Base-by-base conservation (phyloP, 2,888 invertebrate species). In the Mantis religiosa region DNA sequence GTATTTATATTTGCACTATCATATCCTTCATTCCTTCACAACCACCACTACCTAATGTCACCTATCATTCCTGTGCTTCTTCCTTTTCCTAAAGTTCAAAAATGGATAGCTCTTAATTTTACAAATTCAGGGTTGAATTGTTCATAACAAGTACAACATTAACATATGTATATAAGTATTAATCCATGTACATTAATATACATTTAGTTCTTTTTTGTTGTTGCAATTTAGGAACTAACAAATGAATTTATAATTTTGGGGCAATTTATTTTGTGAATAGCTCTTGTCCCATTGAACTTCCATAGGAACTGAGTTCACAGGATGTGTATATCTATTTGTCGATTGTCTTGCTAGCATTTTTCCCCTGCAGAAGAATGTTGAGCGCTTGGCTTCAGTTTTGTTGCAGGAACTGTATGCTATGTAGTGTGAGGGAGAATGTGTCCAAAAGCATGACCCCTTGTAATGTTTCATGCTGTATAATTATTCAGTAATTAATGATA, bases 341-440 rank as follows among this genome's bases (percentile, higher is more conserved):
- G 34, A 82, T 34, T 87, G 87, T 87, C 87, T 82, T 87, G 87
- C 87, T 87, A 87, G 87, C 82, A 87, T 87, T 34, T 81, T 86
- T 12, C 87, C 87, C 87, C 87, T 87, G 87, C 87, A 87, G 87
- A 82, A 87, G 87, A 87, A 87, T 87, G 87, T 82, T 87, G 87
- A 87, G 82, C 82, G 87, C 87, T 87, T 87, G 87, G 87, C 87
- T 87, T 87, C 87, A 82, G 82, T 87, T 71, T 87, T 87, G 87
- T 87, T 82, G 87, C 87, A 87, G 87, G 87, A 87, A 87, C 54
- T 71, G 54, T 71, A 71, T 87, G 82, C 82, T 87, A 82, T 87
- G 87, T 87, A 87, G 82, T 34, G 87, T 87, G 87, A 87, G 87
- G 87, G 87, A 87, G 87, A 87, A 87, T 87, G 87, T 87, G 87